A percentile compares a stretch with the other conserved stretches of the same genome.
These are phyloP conservation scores for Cerastis leucographa DNA, from an alignment of 2,888 invertebrate species.

Conservation along the genomic window DNA sequence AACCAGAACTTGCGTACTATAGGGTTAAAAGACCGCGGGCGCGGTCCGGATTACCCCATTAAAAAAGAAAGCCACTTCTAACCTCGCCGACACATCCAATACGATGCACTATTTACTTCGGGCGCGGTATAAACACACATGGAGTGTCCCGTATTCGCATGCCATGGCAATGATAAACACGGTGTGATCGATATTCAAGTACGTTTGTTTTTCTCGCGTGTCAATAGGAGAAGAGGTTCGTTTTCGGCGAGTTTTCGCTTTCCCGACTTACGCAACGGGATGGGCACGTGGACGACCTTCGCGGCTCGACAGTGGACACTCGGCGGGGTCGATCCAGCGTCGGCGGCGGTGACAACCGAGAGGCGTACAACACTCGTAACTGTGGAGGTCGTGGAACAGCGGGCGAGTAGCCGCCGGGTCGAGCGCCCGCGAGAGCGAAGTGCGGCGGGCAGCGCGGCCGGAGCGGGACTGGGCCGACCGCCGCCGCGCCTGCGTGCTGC, in stretches of 20 bases:
- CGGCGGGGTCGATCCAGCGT: conserved; percentile 60
- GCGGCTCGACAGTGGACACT: conserved; percentile 65
- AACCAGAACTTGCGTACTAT: conserved; percentile 82
- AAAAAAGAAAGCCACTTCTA: conserved; percentile 78
- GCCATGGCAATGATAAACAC: conserved; percentile 82
- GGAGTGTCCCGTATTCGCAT: conserved; percentile 68
- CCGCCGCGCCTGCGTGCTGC: conserved; percentile 78
- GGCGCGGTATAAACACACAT: conserved; percentile 74
- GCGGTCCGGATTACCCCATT: conserved; percentile 82
- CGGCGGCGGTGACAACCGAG: conserved; percentile 57
- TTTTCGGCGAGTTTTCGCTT: conserved; percentile 74
- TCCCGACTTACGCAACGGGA: conserved; percentile 87
- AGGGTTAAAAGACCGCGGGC: conserved; percentile 84
- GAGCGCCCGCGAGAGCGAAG: conserved; percentile 82
- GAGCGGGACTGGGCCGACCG: conserved; percentile 87
- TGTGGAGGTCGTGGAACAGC: conserved; percentile 74
- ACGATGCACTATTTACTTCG: conserved; percentile 75
- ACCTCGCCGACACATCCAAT: conserved; percentile 72
- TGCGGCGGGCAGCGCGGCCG: conserved; percentile 87
- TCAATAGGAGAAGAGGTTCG: conserved; percentile 86
- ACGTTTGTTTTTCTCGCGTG: conserved; percentile 84
- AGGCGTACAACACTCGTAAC: conserved; percentile 68
- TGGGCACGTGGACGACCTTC: conserved; percentile 78
- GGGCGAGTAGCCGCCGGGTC: conserved; percentile 86
- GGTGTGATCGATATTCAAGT: conserved; percentile 82